These are phyloP conservation scores for Sinocyclocheilus rhinocerous DNA, from an alignment of 2,113 vertebrate genomes.

Conservation along the genomic window DNA sequence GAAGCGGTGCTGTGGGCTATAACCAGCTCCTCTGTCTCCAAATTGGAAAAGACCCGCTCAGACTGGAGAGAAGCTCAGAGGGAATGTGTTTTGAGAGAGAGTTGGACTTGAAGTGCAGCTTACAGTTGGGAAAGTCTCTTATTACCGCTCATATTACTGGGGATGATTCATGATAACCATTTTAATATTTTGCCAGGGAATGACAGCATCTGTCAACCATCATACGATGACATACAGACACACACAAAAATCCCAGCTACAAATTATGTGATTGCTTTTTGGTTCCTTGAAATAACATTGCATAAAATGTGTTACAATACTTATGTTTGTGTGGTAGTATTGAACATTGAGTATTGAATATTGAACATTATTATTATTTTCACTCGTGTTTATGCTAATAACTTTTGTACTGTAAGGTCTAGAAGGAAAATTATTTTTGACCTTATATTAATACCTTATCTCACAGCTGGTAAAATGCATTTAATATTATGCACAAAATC, in stretches of 20 bases:
- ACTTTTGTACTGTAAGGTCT: too few relatives aligned
- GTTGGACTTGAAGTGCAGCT: conserved; percentile 1
- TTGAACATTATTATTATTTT: too few relatives aligned
- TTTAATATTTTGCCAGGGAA: not conserved
- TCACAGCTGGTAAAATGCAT: too few relatives aligned
- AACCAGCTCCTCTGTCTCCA: too few relatives aligned
- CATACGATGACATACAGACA: not conserved
- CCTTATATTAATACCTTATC: too few relatives aligned
- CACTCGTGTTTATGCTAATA: too few relatives aligned
- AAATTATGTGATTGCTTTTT: not conserved
- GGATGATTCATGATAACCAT: not conserved
- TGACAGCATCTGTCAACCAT: not conserved
- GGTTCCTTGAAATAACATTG: not conserved
- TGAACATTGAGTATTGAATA: too few relatives aligned
- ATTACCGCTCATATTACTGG: not conserved
- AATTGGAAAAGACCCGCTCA: not conserved
- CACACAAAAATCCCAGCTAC: not conserved
- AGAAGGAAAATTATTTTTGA: too few relatives aligned
- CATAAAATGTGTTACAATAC: too few relatives aligned
- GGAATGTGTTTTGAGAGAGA: conserved; percentile 6
- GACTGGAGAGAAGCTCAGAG: not conserved
- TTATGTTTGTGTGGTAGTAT: too few relatives aligned
- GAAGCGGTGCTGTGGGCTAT: not conserved
- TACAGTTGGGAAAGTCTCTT: not conserved
- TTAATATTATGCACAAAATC: too few relatives aligned